These are phyloP conservation scores for Litocranius walleri DNA, from an alignment of 2,113 vertebrate genomes.

Conservation along the genomic window DNA sequence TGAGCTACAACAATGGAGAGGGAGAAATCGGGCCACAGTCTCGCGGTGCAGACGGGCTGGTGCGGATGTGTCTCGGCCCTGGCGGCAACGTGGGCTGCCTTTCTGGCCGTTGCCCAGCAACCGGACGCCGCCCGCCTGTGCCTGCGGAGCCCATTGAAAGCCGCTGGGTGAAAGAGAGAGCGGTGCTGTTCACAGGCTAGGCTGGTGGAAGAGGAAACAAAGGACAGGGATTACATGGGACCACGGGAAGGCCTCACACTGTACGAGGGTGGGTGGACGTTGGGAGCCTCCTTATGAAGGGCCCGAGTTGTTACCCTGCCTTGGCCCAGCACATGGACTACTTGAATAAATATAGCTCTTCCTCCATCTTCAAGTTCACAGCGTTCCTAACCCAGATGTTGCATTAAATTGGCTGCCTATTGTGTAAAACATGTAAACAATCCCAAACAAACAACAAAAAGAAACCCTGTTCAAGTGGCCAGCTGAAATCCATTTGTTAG, in stretches of 20 bases:
- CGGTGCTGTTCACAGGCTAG: slow-evolving; percentile 34
- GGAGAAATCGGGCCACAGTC: slow-evolving; percentile 78
- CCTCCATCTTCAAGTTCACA: slow-evolving; percentile 9
- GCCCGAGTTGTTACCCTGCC: not conserved
- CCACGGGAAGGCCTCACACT: not conserved
- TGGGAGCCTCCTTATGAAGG: not conserved
- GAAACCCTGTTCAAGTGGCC: slow-evolving; percentile 47
- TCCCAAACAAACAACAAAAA: slow-evolving; percentile 56
- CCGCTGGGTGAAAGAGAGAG: slow-evolving; percentile 39
- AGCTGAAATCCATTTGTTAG: slow-evolving; percentile 58
- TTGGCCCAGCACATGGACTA: not conserved
- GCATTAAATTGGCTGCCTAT: slow-evolving; percentile 41
- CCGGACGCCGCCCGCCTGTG: slow-evolving; percentile 76
- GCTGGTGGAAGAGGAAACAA: slow-evolving; percentile 39
- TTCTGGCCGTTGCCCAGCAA: slow-evolving; percentile 79
- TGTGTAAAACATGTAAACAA: slow-evolving; percentile 60
- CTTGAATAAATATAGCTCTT: slow-evolving; percentile 41
- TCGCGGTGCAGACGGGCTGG: slow-evolving; percentile 65
- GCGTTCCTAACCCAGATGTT: slow-evolving; percentile 50
- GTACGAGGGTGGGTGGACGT: not conserved
- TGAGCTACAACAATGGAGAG: slow-evolving; percentile 67
- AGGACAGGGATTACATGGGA: not conserved
- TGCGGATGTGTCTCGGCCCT: slow-evolving; percentile 66
- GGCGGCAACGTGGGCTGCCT: slow-evolving; percentile 69
- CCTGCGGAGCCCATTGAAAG: slow-evolving; percentile 44